Base-by-base conservation (phyloP, 2,888 invertebrate species). In the Amorpha juglandis region DNA sequence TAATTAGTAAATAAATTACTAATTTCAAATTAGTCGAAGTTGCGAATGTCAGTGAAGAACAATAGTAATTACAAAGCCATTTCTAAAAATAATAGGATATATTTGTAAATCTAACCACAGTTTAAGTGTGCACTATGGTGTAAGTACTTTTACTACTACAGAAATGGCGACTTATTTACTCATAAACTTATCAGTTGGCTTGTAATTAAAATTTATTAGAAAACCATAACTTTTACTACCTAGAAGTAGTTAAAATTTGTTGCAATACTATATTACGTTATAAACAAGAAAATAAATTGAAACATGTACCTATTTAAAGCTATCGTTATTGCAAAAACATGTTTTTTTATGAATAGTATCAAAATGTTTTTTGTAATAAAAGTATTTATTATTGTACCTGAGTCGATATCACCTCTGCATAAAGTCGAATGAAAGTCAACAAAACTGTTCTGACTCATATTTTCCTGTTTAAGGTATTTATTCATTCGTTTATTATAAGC, bases 1-100 rank as follows among this genome's bases (percentile, higher is more conserved):
- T 78, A 74, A 82, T 84, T 84, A 78, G 82, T 81, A 77, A 78
- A 63, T 35, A 74, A 71, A 75, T 78, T 78, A 77, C 81, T 80
- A 80, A 82, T 84, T 83, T 70, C 64, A 78, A 83, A 81, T 84
- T 80, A 78, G 79, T 74, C 69, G 47, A 69, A 77, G 69, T 68
- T 66, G 69, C 70, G 66, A 19, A 65, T 55, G 19, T 38, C 6
- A n/a, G 47, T 21, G 6, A 19, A 48, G 8, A 38, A 48, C 47
- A 58, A 58, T 58, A 48, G 33, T 27, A 35, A 21, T 52, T 52
- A 14, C 21, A 2, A 45, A 1, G 45, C 45, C 14, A 14, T 14
- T 14, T 14, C 45, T 45, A 12, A 14, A 45, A 11, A 11, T 9
- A 42, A 1, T 1, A 6, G 42, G 7, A 7, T 11, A 45, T 14